Conservation (phyloP, 2,113 vertebrate genomes). For the Ictalurus furcatus region DNA sequence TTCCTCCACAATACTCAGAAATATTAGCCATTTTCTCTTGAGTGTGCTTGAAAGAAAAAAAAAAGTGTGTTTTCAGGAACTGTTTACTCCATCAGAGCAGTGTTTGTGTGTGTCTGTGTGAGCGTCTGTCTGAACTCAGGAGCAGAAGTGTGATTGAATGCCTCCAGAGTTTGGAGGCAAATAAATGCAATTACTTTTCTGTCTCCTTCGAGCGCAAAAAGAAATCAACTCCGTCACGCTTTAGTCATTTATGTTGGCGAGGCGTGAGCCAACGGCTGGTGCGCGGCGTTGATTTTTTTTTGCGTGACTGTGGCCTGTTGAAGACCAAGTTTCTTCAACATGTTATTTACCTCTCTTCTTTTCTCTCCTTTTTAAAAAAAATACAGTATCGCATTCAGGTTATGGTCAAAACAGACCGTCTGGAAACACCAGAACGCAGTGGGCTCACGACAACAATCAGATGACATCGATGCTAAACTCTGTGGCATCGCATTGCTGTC, state of each 20-base stretch:
- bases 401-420: background rate
- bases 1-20: background rate
- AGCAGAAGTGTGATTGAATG: slow-evolving; percentile 14
- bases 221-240: slow-evolving; percentile 44
- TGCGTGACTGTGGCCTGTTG: background rate
- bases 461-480: background rate
- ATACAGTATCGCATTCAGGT: too few relatives aligned
- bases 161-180: slow-evolving; percentile 17
- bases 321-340: slow-evolving; percentile 26
- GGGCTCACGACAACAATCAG: background rate
- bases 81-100: slow-evolving; percentile 1
- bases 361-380: background rate
- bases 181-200: slow-evolving; percentile 44
- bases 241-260: background rate
- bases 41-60: background rate
- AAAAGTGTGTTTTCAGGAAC: background rate
- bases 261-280: background rate
- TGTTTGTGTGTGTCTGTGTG: slow-evolving; percentile 1
- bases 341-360: slow-evolving; percentile 21
- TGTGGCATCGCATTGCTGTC: background rate
- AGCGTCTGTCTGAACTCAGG: background rate
- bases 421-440: background rate
- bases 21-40: slow-evolving; percentile 2
- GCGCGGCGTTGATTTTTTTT: background rate
- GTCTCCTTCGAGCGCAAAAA: slow-evolving; percentile 34